phyloP scores from a whole-genome alignment of 1,140 invertebrate genomes.

The Brachionus asplanchnoidis region DNA sequence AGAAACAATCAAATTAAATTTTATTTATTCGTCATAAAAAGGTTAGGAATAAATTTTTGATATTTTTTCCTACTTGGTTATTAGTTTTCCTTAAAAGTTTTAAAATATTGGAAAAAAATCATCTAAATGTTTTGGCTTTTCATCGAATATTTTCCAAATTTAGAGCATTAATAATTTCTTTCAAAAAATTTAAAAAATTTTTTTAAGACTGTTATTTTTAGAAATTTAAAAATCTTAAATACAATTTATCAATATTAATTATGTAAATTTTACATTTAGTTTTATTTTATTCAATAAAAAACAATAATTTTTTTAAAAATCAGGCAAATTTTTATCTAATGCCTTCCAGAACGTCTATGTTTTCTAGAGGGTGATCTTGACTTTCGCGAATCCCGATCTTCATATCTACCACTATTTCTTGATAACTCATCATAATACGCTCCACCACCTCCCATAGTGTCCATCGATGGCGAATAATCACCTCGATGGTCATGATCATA shows the following conservation, averaged over 20 bases:
- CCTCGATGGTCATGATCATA: slow-evolving; percentile 11
- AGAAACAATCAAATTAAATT: too few relatives aligned
- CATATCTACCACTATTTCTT: slow-evolving; percentile 27
- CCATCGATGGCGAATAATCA: slow-evolving; percentile 22
- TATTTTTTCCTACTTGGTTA: too few relatives aligned
- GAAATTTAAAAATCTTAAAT: neutral
- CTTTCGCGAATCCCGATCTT: neutral
- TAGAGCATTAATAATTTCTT: too few relatives aligned
- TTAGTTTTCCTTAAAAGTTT: too few relatives aligned
- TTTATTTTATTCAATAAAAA: slow-evolving; percentile 37
- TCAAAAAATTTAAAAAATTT: too few relatives aligned
- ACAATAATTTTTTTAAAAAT: neutral
- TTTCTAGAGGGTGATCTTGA: slow-evolving; percentile 22
- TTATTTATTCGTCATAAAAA: too few relatives aligned
- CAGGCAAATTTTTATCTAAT: neutral
- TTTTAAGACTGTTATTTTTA: too few relatives aligned
- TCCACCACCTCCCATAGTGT: slow-evolving; percentile 33
- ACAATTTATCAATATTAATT: neutral
- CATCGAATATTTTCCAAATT: too few relatives aligned
- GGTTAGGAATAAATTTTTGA: too few relatives aligned
- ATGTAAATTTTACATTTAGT: neutral
- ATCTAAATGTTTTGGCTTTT: too few relatives aligned
- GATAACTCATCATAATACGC: neutral
- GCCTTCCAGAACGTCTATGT: slow-evolving; percentile 9
- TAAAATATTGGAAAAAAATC: too few relatives aligned